Evolutionary conservation across 2,113 vertebrate species (phyloP).

Genomic region (Pipra filicauda): DNA sequence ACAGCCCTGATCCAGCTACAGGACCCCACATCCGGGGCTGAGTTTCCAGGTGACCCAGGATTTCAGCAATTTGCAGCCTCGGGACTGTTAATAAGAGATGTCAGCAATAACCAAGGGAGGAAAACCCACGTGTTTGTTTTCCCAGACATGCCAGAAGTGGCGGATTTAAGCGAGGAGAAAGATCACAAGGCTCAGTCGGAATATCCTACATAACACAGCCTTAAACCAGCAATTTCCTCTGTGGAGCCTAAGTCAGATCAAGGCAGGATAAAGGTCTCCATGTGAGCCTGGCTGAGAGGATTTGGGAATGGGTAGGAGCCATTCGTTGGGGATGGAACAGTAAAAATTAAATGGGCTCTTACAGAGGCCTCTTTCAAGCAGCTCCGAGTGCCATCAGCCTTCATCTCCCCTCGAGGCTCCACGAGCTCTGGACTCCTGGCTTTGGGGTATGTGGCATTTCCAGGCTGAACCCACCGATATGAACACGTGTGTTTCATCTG

Average conservation of each 20-base stretch:
- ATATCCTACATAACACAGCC: background rate
- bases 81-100: background rate
- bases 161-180: background rate
- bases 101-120: background rate
- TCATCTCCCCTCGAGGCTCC: background rate
- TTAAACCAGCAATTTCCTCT: constrained; percentile 42
- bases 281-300: background rate
- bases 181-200: background rate
- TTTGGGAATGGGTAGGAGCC: background rate
- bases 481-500: constrained; percentile 18
- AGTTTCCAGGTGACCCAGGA: background rate
- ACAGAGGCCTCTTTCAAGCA: background rate
- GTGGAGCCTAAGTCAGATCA: background rate
- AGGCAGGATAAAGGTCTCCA: background rate
- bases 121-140: background rate
- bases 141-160: background rate
- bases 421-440: background rate
- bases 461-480: background rate
- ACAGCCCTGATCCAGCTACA: background rate
- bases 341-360: background rate
- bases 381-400: background rate
- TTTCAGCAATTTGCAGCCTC: background rate
- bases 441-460: background rate
- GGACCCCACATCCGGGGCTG: background rate
- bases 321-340: background rate